Evolutionary conservation across 2,888 invertebrate species (phyloP).

Genomic region (Myopa testacea): DNA sequence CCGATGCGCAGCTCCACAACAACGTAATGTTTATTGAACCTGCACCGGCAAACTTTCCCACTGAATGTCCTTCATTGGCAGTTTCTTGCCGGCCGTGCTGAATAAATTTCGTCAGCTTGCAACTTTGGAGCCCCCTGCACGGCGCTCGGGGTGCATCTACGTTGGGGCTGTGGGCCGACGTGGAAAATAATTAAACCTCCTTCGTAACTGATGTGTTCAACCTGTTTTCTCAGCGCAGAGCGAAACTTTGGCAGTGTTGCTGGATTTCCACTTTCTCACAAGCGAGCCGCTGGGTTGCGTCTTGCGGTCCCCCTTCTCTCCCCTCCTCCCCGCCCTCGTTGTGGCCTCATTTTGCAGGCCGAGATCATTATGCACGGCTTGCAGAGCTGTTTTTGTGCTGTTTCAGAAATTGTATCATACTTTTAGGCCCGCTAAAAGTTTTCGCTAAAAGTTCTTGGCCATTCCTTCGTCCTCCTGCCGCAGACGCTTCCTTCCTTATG

Average conservation of each 20-base stretch:
- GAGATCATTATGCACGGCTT: background rate
- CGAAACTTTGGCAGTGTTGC: no score
- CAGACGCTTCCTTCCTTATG: no score
- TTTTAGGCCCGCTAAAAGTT: constrained; percentile 1
- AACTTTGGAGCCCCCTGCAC: background rate
- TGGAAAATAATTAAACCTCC: background rate
- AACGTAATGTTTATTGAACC: background rate
- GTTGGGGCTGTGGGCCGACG: no score
- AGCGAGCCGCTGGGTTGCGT: background rate
- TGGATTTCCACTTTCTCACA: background rate
- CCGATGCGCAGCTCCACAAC: background rate
- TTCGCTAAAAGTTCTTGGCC: background rate
- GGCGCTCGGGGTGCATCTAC: background rate
- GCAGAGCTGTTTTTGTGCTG: background rate
- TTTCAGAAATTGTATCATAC: background rate
- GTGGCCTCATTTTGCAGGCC: background rate
- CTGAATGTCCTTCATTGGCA: no score
- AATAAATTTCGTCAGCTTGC: no score
- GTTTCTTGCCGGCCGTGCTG: no score
- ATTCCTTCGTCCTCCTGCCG: background rate
- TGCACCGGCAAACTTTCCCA: background rate
- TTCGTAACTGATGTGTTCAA: background rate
- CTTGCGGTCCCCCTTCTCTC: background rate
- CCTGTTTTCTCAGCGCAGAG: background rate
- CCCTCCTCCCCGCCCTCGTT: background rate